Percentiles rank a stretch among this genome's conserved stretches.
Evolutionary conservation across 2,888 invertebrate genomes (phyloP).

Genomic region (Calliphora vomitoria): DNA sequence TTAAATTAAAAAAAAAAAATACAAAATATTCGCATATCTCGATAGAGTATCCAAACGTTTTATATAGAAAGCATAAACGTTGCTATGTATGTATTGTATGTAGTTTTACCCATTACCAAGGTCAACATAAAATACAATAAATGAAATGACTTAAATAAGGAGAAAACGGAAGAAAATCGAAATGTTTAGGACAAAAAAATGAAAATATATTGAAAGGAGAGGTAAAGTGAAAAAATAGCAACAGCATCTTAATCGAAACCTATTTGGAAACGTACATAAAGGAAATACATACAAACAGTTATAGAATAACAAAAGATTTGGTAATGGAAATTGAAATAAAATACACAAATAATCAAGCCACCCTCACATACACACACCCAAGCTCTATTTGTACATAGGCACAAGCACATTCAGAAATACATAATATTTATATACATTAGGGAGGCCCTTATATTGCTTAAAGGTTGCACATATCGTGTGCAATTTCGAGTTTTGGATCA

Average conservation of each 20-base stretch:
- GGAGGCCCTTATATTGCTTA: too few species aligned
- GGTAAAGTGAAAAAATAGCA: not conserved
- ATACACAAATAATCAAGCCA: slow-evolving; percentile 59
- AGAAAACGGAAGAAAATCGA: not conserved
- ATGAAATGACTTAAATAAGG: slow-evolving; percentile 38
- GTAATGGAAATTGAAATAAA: slow-evolving; percentile 66
- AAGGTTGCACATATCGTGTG: too few species aligned
- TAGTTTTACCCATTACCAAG: slow-evolving; percentile 63
- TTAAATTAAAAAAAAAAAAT: slow-evolving; percentile 2
- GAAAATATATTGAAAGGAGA: not conserved
- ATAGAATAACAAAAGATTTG: slow-evolving; percentile 65
- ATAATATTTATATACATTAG: not conserved
- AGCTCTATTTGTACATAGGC: not conserved
- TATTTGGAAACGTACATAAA: slow-evolving; percentile 26
- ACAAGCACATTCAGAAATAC: slow-evolving; percentile 4
- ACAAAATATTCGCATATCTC: slow-evolving; percentile 16
- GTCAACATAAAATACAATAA: slow-evolving; percentile 57
- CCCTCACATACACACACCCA: not conserved
- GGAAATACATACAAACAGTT: slow-evolving; percentile 43
- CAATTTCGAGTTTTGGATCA: too few species aligned
- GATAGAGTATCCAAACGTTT: slow-evolving; percentile 35
- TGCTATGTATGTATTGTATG: slow-evolving; percentile 23
- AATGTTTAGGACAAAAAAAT: not conserved
- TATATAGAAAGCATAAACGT: slow-evolving; percentile 47
- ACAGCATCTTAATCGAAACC: slow-evolving; percentile 29